Base-by-base conservation (phyloP, 2,797 vertebrate species). In the Ara ararauna region DNA sequence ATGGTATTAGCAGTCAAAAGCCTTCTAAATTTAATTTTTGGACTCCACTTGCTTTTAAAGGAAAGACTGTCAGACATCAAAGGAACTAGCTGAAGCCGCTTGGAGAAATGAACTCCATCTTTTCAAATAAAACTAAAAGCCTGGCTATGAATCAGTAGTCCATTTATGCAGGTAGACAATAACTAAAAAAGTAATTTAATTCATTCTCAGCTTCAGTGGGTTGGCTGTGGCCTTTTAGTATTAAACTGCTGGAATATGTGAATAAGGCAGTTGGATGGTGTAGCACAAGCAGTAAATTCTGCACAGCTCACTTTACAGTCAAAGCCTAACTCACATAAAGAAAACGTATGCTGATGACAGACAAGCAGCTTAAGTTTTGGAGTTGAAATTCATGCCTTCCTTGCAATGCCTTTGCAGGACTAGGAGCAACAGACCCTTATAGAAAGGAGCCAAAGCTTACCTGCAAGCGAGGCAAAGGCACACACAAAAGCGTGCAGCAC, bases 401-500 rank as follows among this genome's bases (percentile, higher is more conserved):
- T 82, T 64, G 47, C 32, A 72, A 44, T 19, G 32, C 40, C 32
- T 85, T 51, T 62, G 32, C 3, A 7, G 47, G 42, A 76, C 34
- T 54, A 32, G 38, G 29, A 82, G 32, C n/a, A 89, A 65, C 2
- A 87, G 60, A 80, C 17, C 19, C 24, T 62, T 53, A n/a, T 3
- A 71, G 81, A 62, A 91, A 79, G 68, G 8, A 78, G 44, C 10
- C 48, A 50, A 64, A 83, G 27, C 58, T 61, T 22, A 74, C 56
- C 78, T 77, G 58, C 58, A 77, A 72, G 34, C 0, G 2, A 87
- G 58, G n/a, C 42, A 77, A 74, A 0, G 1, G 20, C 0, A 0
- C 1, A 2, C 0, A 1, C 27, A 84, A 44, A 72, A 86, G 30
- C 0, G 0, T 34, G n/a, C 27, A 32, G 58, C 47, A 60, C 11